phyloP scores from a whole-genome alignment of 2,888 invertebrate genomes.

The Calephelis perditalis region DNA sequence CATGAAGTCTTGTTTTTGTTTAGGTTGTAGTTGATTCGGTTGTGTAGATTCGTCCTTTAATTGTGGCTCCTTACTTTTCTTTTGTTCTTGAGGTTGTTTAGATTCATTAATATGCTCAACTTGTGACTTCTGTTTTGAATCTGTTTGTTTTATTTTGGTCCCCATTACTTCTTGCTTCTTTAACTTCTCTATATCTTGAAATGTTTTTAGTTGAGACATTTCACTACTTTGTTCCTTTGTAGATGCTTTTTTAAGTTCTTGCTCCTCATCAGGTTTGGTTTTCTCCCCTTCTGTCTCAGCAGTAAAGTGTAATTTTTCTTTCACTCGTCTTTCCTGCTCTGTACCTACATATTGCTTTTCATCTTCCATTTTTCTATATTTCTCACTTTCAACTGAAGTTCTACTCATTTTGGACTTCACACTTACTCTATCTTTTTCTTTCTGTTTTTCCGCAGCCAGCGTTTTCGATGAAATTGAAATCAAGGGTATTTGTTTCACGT shows the following conservation, averaged over 20 bases:
- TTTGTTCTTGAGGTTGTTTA: too few relatives aligned
- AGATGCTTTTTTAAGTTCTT: constrained; percentile 4
- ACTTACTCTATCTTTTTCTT: background rate
- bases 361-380: too few relatives aligned
- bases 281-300: background rate
- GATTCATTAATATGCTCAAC: too few relatives aligned
- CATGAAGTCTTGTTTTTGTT: too few relatives aligned
- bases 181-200: background rate
- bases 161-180: constrained; percentile 10
- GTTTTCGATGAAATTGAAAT: background rate
- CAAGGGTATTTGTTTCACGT: background rate
- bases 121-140: constrained; percentile 7
- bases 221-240: background rate
- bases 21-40: too few relatives aligned
- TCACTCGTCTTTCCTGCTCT: too few relatives aligned
- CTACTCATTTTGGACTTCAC: background rate
- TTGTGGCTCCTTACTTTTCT: too few relatives aligned
- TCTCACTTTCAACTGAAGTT: too few relatives aligned
- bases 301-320: too few relatives aligned
- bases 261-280: background rate
- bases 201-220: background rate
- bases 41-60: too few relatives aligned
- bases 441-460: background rate
- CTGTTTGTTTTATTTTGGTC: constrained; percentile 13
- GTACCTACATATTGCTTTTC: too few relatives aligned